These are phyloP conservation scores for Brachystomella parvula DNA, from an alignment of 1,140 invertebrate species.

Conservation along the genomic window DNA sequence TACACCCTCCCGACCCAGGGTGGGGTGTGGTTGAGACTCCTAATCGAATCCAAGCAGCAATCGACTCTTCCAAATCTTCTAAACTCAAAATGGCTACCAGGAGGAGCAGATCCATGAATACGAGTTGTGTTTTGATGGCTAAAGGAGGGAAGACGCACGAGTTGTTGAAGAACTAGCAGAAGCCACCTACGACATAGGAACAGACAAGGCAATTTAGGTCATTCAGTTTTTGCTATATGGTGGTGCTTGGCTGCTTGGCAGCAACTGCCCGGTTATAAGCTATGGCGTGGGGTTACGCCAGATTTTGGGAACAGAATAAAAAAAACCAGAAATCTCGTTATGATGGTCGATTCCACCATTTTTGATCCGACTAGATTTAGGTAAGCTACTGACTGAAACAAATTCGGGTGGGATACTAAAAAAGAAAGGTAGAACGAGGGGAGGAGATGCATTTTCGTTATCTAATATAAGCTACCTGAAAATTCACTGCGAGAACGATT, in stretches of 20 bases:
- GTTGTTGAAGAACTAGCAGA: background rate
- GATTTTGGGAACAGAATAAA: too few species aligned
- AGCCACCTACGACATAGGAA: background rate
- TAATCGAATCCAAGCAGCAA: background rate
- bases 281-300: background rate
- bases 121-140: too few species aligned
- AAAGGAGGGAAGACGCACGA: background rate
- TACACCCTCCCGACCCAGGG: background rate
- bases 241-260: background rate
- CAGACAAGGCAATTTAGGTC: background rate
- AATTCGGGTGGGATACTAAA: background rate
- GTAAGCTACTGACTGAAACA: background rate
- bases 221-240: too few species aligned
- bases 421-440: background rate
- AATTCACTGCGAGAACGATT: background rate
- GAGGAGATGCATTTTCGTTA: background rate
- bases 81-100: background rate
- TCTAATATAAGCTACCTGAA: background rate
- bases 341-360: constrained; percentile 1
- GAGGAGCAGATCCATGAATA: too few species aligned
- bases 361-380: background rate
- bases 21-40: background rate
- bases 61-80: background rate
- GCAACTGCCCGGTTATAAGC: background rate
- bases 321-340: background rate